Conservation (phyloP, 2,888 invertebrate genomes). For the Drosophila antonietae region DNA sequence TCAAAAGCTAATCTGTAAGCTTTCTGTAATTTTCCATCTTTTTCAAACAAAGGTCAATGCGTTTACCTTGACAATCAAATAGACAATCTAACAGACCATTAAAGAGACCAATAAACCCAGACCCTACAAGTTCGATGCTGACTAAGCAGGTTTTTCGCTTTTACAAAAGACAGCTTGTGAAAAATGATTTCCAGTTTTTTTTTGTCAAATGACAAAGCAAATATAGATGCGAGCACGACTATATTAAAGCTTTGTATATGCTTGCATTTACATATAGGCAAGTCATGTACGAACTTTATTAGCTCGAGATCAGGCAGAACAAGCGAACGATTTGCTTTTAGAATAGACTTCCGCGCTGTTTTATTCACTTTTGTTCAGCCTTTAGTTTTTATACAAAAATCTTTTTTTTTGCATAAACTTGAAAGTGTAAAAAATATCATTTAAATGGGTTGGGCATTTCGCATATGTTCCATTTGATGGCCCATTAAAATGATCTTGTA, state of each 20-base stretch:
- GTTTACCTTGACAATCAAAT: conserved; percentile 74
- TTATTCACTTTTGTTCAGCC: conserved; percentile 16
- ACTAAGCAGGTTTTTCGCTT: conserved; percentile 58
- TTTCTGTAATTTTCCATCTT: conserved; percentile 42
- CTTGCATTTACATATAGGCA: conserved; percentile 46
- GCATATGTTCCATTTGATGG: conserved; percentile 8
- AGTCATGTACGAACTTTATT: conserved; percentile 53
- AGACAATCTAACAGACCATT: conserved; percentile 30
- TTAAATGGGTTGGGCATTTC: conserved; percentile 18
- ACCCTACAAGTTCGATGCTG: conserved; percentile 61
- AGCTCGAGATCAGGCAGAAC: conserved; percentile 33
- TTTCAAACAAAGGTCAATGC: conserved; percentile 66
- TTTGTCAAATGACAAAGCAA: conserved; percentile 49
- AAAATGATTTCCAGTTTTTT: conserved; percentile 30
- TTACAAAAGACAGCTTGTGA: conserved; percentile 43
- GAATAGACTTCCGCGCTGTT: conserved; percentile 38
- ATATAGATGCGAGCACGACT: conserved; percentile 14
- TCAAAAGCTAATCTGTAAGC: neutral
- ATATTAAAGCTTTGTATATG: conserved; percentile 23
- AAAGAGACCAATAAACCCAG: conserved; percentile 42
- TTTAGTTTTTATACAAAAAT: neutral
- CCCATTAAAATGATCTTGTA: conserved; percentile 22
- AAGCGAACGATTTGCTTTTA: conserved; percentile 18
- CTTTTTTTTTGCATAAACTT: conserved; percentile 8
- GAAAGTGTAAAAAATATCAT: conserved; percentile 19